These are phyloP conservation scores for Drosophila pseudoananassae DNA, from an alignment of 1,140 invertebrate species.

Conservation along the genomic window DNA sequence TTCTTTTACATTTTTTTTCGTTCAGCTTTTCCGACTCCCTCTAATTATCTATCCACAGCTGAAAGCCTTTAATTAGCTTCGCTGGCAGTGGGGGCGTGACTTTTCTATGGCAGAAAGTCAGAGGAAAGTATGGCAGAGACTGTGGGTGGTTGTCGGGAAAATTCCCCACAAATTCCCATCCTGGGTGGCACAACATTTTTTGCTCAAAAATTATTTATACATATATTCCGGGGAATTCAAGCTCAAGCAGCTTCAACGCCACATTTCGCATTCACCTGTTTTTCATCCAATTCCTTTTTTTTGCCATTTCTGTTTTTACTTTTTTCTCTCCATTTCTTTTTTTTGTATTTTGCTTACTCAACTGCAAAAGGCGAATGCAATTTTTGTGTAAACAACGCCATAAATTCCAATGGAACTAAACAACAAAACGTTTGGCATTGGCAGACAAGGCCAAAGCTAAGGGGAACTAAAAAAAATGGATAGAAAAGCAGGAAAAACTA, in stretches of 20 bases:
- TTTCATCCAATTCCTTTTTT: conserved; percentile 6
- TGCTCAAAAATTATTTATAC: conserved; percentile 23
- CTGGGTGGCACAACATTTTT: no score
- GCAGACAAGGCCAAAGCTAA: conserved; percentile 63
- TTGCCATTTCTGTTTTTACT: conserved; percentile 11
- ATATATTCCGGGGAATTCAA: conserved; percentile 19
- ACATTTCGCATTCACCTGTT: conserved; percentile 20
- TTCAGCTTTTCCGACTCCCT: conserved; percentile 1
- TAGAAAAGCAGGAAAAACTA: background rate
- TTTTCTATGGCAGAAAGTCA: background rate
- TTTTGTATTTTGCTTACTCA: conserved; percentile 69
- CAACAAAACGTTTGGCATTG: conserved; percentile 69
- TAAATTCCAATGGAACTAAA: conserved; percentile 79
- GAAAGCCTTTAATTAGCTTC: conserved; percentile 38
- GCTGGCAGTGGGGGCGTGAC: conserved; percentile 13
- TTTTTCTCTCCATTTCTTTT: conserved; percentile 4
- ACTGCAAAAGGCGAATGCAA: conserved; percentile 78
- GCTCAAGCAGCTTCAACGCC: conserved; percentile 21
- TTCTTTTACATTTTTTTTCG: background rate
- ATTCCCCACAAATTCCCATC: background rate
- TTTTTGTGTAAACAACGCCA: conserved; percentile 82
- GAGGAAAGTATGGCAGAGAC: background rate
- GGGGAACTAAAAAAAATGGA: background rate
- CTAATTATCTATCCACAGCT: conserved; percentile 23
- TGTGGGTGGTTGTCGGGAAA: no score